Evolutionary conservation across 1,140 invertebrate genomes (phyloP), one percentile per base, ranked within the genome.

Genomic region (Neuroterus valhalla): DNA sequence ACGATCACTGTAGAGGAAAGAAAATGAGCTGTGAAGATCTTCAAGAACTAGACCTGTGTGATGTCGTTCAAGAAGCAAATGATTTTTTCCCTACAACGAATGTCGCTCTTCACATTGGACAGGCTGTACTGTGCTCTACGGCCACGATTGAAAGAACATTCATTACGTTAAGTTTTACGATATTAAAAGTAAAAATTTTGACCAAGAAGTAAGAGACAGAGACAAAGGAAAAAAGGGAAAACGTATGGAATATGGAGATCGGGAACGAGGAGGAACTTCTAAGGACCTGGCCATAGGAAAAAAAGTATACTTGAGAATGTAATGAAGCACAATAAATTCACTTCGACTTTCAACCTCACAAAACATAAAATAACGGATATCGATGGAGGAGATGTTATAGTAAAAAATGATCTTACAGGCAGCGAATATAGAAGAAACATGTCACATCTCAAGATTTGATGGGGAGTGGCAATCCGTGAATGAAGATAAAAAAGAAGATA

Each of bases 171-270:
- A 38, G 31, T n/a, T n/a, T n/a, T n/a, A n/a, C n/a, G n/a, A n/a
- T n/a, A n/a, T n/a, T n/a, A n/a, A n/a, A n/a, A n/a, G n/a, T n/a
- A n/a, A n/a, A n/a, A n/a, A n/a, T n/a, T n/a, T n/a, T n/a, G n/a
- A n/a, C n/a, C n/a, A n/a, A n/a, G n/a, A n/a, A n/a, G n/a, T n/a
- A n/a, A n/a, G n/a, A n/a, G n/a, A n/a, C n/a, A n/a, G n/a, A n/a
- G n/a, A n/a, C n/a, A n/a, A n/a, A n/a, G n/a, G n/a, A 70, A 46
- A 74, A 78, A 78, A 81, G 73, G 1, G 50, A 14, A 68, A 26
- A 17, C 71, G 68, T 17, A 77, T 72, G 68, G 75, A 77, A n/a
- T 50, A 66, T n/a, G 68, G 70, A 44, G 75, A 77, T 52, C 44
- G 19, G 17, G 44, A 45, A 21, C 68, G 71, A 17, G 44, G 31